phyloP scores from a whole-genome alignment of 2,797 vertebrate species.

The Sciurus carolinensis region DNA sequence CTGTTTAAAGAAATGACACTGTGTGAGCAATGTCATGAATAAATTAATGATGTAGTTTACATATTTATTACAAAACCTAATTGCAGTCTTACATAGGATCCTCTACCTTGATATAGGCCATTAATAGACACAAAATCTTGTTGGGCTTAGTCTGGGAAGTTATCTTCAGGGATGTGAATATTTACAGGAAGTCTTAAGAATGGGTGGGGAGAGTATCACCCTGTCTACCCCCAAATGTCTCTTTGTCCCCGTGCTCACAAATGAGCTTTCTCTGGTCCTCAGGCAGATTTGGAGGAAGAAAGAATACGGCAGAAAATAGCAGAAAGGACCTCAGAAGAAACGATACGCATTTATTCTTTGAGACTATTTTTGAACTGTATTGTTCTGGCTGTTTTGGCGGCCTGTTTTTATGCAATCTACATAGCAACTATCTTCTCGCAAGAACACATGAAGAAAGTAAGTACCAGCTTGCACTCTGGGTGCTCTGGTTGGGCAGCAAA shows the following conservation, averaged over 20 bases:
- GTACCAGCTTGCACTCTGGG: constrained; percentile 42
- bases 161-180: neutral
- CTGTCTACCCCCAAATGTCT: neutral
- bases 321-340: constrained; percentile 92
- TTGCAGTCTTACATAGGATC: neutral
- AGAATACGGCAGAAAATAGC: constrained; percentile 94
- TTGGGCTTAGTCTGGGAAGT: constrained; percentile 3
- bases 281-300: constrained; percentile 97
- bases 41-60: constrained; percentile 12
- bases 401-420: constrained; percentile 97
- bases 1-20: constrained; percentile 26
- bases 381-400: constrained; percentile 92
- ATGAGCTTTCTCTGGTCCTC: constrained; percentile 75
- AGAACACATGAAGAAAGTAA: constrained; percentile 87
- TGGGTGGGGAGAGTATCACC: neutral
- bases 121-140: neutral
- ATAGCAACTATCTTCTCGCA: constrained; percentile 94
- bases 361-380: constrained; percentile 94
- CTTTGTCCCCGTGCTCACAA: neutral
- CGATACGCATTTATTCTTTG: constrained; percentile 92
- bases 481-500: neutral
- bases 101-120: neutral
- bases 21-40: neutral
- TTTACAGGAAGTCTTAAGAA: constrained; percentile 8
- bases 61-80: neutral